phyloP scores from a whole-genome alignment of 2,797 vertebrate species.

The Erethizon dorsatum region DNA sequence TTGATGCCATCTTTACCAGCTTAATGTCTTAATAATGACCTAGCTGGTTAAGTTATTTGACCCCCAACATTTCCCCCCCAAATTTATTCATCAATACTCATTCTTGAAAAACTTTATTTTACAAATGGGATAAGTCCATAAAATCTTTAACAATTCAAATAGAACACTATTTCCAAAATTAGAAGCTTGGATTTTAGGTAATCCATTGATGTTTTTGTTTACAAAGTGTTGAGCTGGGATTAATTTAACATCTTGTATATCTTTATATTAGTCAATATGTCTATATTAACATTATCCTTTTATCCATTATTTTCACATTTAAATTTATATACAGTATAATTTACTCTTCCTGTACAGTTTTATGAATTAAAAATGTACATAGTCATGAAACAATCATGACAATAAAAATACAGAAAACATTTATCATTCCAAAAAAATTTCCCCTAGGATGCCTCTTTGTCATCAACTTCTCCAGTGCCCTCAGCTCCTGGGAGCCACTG shows the following conservation, averaged over 20 bases:
- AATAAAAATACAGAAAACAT: background rate
- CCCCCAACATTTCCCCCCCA: background rate
- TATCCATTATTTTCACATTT: slow-evolving; percentile 1
- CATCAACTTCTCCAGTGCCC: background rate
- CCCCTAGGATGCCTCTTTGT: background rate
- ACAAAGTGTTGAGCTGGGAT: background rate
- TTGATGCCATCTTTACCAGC: background rate
- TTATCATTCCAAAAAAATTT: background rate
- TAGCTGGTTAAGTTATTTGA: background rate
- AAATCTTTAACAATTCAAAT: slow-evolving; percentile 23
- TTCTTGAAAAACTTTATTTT: slow-evolving; percentile 28
- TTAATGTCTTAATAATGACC: background rate
- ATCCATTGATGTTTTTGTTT: background rate
- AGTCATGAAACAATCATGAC: background rate
- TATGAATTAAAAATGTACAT: background rate
- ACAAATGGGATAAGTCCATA: background rate
- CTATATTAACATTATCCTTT: slow-evolving; percentile 16
- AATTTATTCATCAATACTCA: background rate
- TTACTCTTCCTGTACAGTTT: background rate
- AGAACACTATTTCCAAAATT: slow-evolving; percentile 4
- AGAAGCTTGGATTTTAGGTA: slow-evolving; percentile 37
- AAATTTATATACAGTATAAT: background rate
- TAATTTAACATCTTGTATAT: slow-evolving; percentile 14
- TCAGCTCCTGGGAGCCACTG: background rate
- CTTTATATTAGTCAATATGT: background rate